These are phyloP conservation scores for Sycon ciliatum DNA, from an alignment of 37 sponge, comb jelly and placozoan genomes.

Conservation along the genomic window DNA sequence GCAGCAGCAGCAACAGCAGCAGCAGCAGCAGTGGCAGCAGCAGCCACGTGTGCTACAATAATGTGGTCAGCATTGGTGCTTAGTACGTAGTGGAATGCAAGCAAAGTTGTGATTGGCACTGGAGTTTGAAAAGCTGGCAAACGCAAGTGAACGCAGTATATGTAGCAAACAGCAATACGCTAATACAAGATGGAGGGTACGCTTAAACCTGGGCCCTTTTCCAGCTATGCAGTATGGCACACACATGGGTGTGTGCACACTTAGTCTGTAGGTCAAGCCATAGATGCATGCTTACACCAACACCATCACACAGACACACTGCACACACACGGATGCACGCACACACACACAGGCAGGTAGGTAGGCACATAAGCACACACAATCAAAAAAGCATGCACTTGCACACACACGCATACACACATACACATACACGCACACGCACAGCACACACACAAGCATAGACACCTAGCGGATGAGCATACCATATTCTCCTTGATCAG, in stretches of 20 bases:
- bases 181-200: too few species aligned
- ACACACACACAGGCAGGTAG: conserved; percentile 13
- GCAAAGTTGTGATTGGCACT: too few species aligned
- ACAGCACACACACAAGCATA: not conserved
- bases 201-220: too few species aligned
- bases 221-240: not conserved
- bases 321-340: not conserved
- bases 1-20: too few species aligned
- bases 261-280: too few species aligned
- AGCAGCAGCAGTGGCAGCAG: too few species aligned
- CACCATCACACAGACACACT: not conserved
- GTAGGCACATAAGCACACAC: conserved; percentile 22
- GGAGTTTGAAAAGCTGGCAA: too few species aligned
- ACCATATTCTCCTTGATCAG: conserved; percentile 79
- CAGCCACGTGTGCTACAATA: too few species aligned
- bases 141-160: too few species aligned
- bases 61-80: too few species aligned
- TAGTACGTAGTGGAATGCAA: too few species aligned
- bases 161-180: too few species aligned
- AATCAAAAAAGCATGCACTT: not conserved
- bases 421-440: not conserved
- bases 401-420: conserved; percentile 12
- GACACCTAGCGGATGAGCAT: conserved; percentile 12
- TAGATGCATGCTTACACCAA: not conserved
- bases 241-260: conserved; percentile 12